A percentile compares a stretch with the other conserved stretches of the same genome.
These are phyloP conservation scores for Nanorana parkeri DNA, from an alignment of 2,113 vertebrate species.

Conservation along the genomic window DNA sequence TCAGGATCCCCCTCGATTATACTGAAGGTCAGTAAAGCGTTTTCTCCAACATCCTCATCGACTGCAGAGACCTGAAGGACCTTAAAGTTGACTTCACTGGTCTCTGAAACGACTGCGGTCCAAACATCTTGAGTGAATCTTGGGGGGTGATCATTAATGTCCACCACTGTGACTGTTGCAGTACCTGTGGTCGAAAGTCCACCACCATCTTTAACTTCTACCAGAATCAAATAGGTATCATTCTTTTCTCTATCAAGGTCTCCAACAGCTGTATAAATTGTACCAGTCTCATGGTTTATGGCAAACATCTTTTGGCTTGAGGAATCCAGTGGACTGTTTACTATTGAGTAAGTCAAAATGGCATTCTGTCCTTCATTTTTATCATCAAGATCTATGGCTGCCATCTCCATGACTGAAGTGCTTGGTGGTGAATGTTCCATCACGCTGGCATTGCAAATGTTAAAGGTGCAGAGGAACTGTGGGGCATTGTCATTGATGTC, in stretches of 20 bases:
- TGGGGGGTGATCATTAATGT: slow-evolving; percentile 83
- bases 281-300: slow-evolving; percentile 79
- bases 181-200: slow-evolving; percentile 84
- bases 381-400: slow-evolving; percentile 84
- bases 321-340: slow-evolving; percentile 71
- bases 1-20: slow-evolving; percentile 84
- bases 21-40: slow-evolving; percentile 82
- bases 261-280: slow-evolving; percentile 74
- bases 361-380: slow-evolving; percentile 83
- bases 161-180: slow-evolving; percentile 79
- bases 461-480: slow-evolving; percentile 78
- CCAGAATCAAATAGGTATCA: slow-evolving; percentile 77
- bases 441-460: slow-evolving; percentile 78
- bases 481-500: slow-evolving; percentile 89
- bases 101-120: slow-evolving; percentile 76
- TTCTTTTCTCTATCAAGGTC: slow-evolving; percentile 81
- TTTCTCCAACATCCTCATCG: slow-evolving; percentile 81
- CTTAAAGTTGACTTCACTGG: slow-evolving; percentile 73
- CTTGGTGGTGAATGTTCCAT: slow-evolving; percentile 79
- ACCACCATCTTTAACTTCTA: slow-evolving; percentile 87
- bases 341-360: slow-evolving; percentile 81
- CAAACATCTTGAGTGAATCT: slow-evolving; percentile 77
- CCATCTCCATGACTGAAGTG: slow-evolving; percentile 86
- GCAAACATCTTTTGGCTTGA: slow-evolving; percentile 75
- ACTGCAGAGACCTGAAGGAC: slow-evolving; percentile 79